These are phyloP conservation scores for Fratercula arctica DNA, from an alignment of 2,797 vertebrate genomes.

Conservation along the genomic window DNA sequence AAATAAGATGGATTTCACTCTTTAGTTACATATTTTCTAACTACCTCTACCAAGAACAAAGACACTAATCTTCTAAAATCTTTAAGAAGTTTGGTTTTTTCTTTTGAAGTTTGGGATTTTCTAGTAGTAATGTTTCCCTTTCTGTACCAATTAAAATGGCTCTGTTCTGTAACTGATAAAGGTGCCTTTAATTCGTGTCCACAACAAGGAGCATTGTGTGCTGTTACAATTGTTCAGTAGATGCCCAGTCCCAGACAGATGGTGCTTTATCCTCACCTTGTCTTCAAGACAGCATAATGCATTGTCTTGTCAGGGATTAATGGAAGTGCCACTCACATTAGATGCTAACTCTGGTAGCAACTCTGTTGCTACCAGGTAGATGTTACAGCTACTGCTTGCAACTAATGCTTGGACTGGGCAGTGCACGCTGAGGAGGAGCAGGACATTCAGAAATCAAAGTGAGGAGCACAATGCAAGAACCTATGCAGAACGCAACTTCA, in stretches of 20 bases:
- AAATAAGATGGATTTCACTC: neutral
- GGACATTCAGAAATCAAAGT: neutral
- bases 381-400: neutral
- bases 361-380: neutral
- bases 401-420: neutral
- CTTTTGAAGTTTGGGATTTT: neutral
- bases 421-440: neutral
- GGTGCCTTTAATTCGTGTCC: neutral
- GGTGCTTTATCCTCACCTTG: slow-evolving; percentile 24
- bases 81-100: neutral
- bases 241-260: slow-evolving; percentile 8
- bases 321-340: slow-evolving; percentile 9
- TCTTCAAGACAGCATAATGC: slow-evolving; percentile 20
- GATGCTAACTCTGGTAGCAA: slow-evolving; percentile 3
- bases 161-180: slow-evolving; percentile 6
- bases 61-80: neutral
- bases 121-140: neutral
- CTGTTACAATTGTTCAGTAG: neutral
- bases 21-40: neutral
- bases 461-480: neutral
- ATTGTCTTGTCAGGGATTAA: slow-evolving; percentile 33
- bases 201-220: slow-evolving; percentile 8
- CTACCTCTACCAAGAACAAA: neutral
- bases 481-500: neutral
- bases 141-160: neutral